phyloP scores from a whole-genome alignment of 2,113 vertebrate species.

The crab-eating macaque (Macaca fascicularis) region DNA sequence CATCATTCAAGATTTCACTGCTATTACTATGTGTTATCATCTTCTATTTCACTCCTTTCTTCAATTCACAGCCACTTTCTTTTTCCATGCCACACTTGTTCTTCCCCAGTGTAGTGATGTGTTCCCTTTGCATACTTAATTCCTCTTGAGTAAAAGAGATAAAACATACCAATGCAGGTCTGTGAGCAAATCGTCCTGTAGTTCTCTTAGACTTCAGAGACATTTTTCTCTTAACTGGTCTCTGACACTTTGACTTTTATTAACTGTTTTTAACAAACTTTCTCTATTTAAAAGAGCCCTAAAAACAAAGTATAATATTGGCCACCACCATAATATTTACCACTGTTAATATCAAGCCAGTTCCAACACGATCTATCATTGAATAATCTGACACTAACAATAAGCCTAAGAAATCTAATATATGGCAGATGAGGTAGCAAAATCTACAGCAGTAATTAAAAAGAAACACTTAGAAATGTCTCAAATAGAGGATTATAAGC shows the following conservation, averaged over 20 bases:
- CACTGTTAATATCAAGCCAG: not conserved
- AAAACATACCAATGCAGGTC: not conserved
- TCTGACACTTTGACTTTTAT: conserved; percentile 2
- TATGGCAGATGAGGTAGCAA: not conserved
- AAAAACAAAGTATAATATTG: not conserved
- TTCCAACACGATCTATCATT: not conserved
- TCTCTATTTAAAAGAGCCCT: not conserved
- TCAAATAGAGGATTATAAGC: not conserved
- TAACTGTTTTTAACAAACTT: conserved; percentile 31
- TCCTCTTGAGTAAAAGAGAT: not conserved
- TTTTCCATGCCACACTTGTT: not conserved
- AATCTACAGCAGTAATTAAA: not conserved
- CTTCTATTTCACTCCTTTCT: not conserved
- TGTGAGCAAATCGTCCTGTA: not conserved
- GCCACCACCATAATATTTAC: not conserved
- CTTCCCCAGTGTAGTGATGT: not conserved
- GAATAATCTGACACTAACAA: not conserved
- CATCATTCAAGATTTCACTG: not conserved
- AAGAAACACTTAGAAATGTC: not conserved
- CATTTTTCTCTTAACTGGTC: conserved; percentile 4
- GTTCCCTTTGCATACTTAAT: not conserved
- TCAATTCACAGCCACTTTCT: not conserved
- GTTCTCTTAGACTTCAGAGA: not conserved
- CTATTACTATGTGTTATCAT: not conserved
- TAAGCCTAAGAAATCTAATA: not conserved